Percentiles rank a stretch among this genome's conserved stretches.
These are phyloP conservation scores for Lottia gigantea DNA, from an alignment of 2,888 invertebrate genomes.

Conservation along the genomic window DNA sequence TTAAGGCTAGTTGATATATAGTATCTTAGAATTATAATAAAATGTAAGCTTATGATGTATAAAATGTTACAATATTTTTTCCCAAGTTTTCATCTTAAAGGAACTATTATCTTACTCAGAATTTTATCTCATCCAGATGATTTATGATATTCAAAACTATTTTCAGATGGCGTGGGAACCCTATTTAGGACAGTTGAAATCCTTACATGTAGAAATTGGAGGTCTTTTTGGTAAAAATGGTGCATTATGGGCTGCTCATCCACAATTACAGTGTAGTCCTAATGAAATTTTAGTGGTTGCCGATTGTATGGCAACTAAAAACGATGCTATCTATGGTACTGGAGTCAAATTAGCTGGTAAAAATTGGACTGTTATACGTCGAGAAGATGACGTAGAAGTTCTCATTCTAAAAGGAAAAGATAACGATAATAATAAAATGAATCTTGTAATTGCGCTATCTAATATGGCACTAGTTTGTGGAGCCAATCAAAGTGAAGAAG, in stretches of 20 bases:
- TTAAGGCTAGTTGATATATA: too few species aligned
- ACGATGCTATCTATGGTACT: conserved; percentile 23
- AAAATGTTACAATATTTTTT: too few species aligned
- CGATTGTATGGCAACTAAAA: conserved; percentile 19
- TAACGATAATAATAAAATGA: conserved; percentile 25
- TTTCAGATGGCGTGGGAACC: conserved; percentile 28
- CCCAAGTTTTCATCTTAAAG: too few species aligned
- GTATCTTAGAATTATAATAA: too few species aligned
- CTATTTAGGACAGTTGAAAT: conserved; percentile 25
- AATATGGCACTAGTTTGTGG: conserved; percentile 24
- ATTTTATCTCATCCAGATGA: too few species aligned
- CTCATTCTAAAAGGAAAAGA: conserved; percentile 30
- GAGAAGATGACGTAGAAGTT: conserved; percentile 20
- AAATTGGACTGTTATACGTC: conserved; percentile 28
- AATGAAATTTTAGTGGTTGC: conserved; percentile 23
- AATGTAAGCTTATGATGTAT: too few species aligned
- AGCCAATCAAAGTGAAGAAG: conserved; percentile 24
- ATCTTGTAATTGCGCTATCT: conserved; percentile 24
- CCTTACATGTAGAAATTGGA: conserved; percentile 23
- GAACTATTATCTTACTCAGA: too few species aligned
- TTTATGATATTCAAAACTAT: neutral
- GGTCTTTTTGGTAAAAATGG: conserved; percentile 30
- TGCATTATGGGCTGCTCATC: conserved; percentile 24
- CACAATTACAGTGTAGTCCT: conserved; percentile 21
- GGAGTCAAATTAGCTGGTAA: conserved; percentile 25